Evolutionary conservation across 2,113 vertebrate genomes (phyloP).

Genomic region (Sinocyclocheilus rhinocerous): DNA sequence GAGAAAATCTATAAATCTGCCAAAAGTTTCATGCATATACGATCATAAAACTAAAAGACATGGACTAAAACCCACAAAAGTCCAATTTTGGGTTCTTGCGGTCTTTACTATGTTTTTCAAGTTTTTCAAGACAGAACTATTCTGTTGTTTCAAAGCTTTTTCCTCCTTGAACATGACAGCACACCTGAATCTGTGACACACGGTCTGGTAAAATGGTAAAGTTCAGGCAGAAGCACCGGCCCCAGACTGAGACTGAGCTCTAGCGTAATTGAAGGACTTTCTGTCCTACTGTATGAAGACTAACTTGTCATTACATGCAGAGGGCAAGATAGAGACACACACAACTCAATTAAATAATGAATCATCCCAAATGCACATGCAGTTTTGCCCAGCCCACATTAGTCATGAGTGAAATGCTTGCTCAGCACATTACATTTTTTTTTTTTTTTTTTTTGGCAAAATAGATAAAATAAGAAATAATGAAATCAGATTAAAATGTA

Average conservation of each 20-base stretch:
- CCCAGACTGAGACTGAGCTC: conserved; percentile 16
- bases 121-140: too few relatives aligned
- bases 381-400: neutral
- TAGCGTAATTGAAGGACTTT: neutral
- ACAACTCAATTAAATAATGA: neutral
- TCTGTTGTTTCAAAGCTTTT: neutral
- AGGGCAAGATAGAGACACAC: neutral
- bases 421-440: neutral
- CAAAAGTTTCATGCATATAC: too few relatives aligned
- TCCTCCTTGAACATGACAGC: neutral
- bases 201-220: conserved; percentile 24
- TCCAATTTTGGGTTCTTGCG: too few relatives aligned
- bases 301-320: neutral
- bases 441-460: too few relatives aligned
- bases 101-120: neutral
- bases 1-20: too few relatives aligned
- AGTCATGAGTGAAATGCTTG: neutral
- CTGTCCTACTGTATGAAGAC: conserved; percentile 7
- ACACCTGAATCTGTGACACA: neutral
- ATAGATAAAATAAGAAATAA: too few relatives aligned
- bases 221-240: neutral
- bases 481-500: too few relatives aligned
- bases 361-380: neutral
- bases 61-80: too few relatives aligned
- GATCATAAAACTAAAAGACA: too few relatives aligned